Percentiles rank a stretch among this genome's conserved stretches.
phyloP scores from a whole-genome alignment of 2,797 vertebrate genomes.

The Rhinatrema bivittatum region DNA sequence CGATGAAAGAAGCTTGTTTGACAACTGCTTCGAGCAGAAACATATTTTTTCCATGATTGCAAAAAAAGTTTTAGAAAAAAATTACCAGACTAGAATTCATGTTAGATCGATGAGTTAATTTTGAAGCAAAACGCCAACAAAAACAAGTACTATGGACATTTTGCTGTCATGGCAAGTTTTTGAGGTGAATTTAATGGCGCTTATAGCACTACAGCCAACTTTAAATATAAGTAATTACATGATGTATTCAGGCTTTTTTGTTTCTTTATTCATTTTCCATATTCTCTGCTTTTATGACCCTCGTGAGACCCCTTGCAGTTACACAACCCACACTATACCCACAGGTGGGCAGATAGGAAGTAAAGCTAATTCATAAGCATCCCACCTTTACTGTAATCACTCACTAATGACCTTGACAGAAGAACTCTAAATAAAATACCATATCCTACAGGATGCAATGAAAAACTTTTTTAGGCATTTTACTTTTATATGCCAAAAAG shows the following conservation, averaged over 20 bases:
- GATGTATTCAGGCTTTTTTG: conserved; percentile 29
- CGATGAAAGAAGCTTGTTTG: conserved; percentile 83
- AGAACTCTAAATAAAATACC: conserved; percentile 32
- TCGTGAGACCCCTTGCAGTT: conserved; percentile 29
- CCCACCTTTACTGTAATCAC: conserved; percentile 37
- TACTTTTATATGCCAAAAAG: conserved; percentile 31
- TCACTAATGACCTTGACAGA: conserved; percentile 44
- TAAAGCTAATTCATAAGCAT: conserved; percentile 40
- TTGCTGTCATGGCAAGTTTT: conserved; percentile 68
- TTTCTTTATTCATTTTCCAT: conserved; percentile 50
- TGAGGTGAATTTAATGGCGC: conserved; percentile 60
- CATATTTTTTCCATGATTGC: conserved; percentile 82
- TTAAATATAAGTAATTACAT: conserved; percentile 23
- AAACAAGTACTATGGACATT: conserved; percentile 77
- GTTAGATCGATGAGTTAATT: conserved; percentile 78
- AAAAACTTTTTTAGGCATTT: conserved; percentile 22
- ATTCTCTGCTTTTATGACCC: conserved; percentile 48
- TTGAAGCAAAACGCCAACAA: conserved; percentile 72
- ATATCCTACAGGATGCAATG: conserved; percentile 32
- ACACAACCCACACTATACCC: conserved; percentile 46
- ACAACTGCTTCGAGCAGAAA: conserved; percentile 79
- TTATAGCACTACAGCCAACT: conserved; percentile 30
- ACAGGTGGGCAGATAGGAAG: conserved; percentile 48
- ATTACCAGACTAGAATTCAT: conserved; percentile 69
- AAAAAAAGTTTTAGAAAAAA: conserved; percentile 49